Conservation (phyloP, 2,113 vertebrate genomes). For the Bos indicus region DNA sequence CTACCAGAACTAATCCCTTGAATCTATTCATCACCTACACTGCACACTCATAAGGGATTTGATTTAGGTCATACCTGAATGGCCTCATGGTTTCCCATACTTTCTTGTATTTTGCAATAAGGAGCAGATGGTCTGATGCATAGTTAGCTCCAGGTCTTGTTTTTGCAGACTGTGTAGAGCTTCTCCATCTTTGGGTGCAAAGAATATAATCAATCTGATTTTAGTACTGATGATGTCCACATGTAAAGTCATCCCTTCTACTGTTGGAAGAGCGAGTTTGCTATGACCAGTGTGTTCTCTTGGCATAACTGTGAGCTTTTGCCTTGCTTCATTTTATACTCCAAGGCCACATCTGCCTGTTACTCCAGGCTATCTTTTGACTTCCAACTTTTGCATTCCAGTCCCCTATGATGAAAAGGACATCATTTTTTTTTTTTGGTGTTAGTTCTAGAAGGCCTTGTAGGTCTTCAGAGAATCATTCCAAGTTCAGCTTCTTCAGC, state of each 20-base stretch:
- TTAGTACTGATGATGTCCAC: background rate
- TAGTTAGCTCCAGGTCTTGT: background rate
- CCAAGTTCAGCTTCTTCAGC: background rate
- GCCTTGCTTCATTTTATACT: background rate
- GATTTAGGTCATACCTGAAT: background rate
- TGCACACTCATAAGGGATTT: background rate
- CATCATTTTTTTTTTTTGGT: background rate
- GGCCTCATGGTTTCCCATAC: background rate
- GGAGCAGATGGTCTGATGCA: background rate
- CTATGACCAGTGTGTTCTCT: background rate
- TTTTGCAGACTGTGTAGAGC: background rate
- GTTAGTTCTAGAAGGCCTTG: background rate
- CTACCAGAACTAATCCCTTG: background rate
- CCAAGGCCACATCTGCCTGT: background rate
- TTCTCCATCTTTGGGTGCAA: background rate
- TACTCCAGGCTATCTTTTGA: background rate
- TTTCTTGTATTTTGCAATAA: background rate
- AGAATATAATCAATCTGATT: background rate
- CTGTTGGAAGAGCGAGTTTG: background rate
- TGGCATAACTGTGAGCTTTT: background rate
- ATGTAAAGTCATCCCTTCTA: background rate
- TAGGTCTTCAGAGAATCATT: background rate
- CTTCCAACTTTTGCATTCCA: background rate
- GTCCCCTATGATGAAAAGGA: background rate
- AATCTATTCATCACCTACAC: background rate